Base-by-base conservation (phyloP, 92 coral and sea anemone species). In the Porites evermanni region DNA sequence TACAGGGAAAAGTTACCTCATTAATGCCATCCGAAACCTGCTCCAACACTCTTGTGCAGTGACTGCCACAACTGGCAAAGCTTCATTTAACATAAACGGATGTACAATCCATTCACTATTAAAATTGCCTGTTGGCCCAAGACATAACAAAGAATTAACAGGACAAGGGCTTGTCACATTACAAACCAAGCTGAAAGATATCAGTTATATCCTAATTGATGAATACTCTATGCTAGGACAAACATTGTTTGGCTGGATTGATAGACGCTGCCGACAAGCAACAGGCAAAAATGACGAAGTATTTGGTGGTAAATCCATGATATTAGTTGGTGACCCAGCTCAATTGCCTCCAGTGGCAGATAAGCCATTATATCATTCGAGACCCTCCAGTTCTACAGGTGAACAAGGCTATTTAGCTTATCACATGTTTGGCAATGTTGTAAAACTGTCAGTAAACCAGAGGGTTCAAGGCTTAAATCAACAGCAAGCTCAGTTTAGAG, bases 91-190 rank as follows among this genome's bases (percentile, higher is more conserved):
- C 77, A 82, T 71, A 82, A 70, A 82, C 59, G 87, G 87, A 44
- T 82, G 87, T 82, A 82, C 87, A 52, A 82, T 82, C 68, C 87
- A 82, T 24, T 83, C 87, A 74, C 79, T 72, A 73, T 74, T 83
- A 60, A 83, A 83, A 83, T 59, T 83, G 44, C 87, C 87, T 44
- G 79, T 83, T 38, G 80, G 86, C 60, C 19, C 86, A 82, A 82
- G 71, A 82, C 51, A 63, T 38, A 82, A 82, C 87, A 82, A 80
- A 68, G 87, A 82, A 47, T 82, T 82, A 61, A 82, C 87, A 29
- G 78, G 70, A 16, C 78, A 70, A 72, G 56, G 79, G 26, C 87
- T 82, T 70, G 78, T 70, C 59, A 83, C 58, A 73, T 65, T 71
- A 79, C 83, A 79, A 64, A 67, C 11, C 29, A 79, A 61, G 16